Evolutionary conservation across 2,888 invertebrate species (phyloP).

Genomic region (Drosophila engyochracea): DNA sequence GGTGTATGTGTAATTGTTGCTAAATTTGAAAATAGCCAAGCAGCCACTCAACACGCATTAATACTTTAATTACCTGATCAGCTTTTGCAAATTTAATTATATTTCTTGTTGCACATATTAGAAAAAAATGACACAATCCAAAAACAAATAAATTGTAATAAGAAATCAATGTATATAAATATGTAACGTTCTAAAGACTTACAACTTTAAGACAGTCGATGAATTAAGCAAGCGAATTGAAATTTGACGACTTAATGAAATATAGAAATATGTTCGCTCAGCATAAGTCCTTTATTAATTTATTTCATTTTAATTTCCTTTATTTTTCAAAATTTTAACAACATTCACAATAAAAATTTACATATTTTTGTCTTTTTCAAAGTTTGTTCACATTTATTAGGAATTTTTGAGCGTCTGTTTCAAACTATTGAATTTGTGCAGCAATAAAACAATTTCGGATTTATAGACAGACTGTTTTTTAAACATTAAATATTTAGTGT

Average conservation of each 20-base stretch:
- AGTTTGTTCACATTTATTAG: too few relatives aligned
- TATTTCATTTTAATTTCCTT: neutral
- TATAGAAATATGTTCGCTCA: neutral
- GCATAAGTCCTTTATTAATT: neutral
- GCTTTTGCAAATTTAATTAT: neutral
- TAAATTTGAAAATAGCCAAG: slow-evolving; percentile 25
- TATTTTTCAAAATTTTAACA: neutral
- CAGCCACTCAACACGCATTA: slow-evolving; percentile 32
- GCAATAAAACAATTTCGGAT: neutral
- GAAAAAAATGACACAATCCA: neutral
- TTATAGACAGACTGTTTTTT: neutral
- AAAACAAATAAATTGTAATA: neutral
- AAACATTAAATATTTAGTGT: too few relatives aligned
- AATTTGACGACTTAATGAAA: neutral
- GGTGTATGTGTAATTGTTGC: slow-evolving; percentile 15
- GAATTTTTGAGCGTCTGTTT: too few relatives aligned
- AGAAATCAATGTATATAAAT: neutral
- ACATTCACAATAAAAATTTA: neutral
- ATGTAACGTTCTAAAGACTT: neutral
- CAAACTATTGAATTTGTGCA: neutral
- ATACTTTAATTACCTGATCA: slow-evolving; percentile 15
- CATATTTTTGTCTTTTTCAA: too few relatives aligned
- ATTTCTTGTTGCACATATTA: neutral
- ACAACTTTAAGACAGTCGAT: neutral
- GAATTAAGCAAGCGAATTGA: neutral